Percentiles rank a stretch among this genome's conserved stretches.
Evolutionary conservation across 2,888 invertebrate species (phyloP).

Genomic region (Trachelus troglodyta): DNA sequence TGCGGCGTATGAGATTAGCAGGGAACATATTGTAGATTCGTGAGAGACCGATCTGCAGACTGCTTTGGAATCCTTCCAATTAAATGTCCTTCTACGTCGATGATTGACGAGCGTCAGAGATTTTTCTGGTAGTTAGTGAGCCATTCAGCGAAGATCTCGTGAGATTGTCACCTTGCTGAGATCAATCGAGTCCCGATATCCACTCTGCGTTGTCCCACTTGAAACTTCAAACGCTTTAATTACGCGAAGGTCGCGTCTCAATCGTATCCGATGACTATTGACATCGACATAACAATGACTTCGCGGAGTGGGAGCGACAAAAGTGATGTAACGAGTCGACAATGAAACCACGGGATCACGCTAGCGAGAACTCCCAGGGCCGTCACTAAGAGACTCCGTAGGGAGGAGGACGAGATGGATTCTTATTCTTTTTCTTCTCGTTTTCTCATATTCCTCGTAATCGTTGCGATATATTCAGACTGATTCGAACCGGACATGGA

Average conservation of each 20-base stretch:
- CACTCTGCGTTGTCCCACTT: not conserved
- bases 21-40: too few species aligned
- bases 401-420: not conserved
- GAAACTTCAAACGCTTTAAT: constrained; percentile 56
- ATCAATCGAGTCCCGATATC: constrained; percentile 1
- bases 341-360: constrained; percentile 34
- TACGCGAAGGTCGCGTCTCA: constrained; percentile 57
- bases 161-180: constrained; percentile 5
- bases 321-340: constrained; percentile 55
- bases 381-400: too few species aligned
- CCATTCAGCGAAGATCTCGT: too few species aligned
- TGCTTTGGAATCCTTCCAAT: too few species aligned
- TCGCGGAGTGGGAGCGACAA: constrained; percentile 42
- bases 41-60: too few species aligned
- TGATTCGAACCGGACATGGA: too few species aligned
- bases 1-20: too few species aligned
- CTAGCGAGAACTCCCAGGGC: not conserved
- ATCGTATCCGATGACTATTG: constrained; percentile 52
- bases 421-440: not conserved
- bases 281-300: constrained; percentile 46
- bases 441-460: too few species aligned
- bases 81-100: too few species aligned
- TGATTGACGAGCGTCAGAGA: too few species aligned
- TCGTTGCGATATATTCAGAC: too few species aligned
- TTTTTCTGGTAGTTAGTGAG: too few species aligned